These are phyloP conservation scores for Onychostoma macrolepis DNA, from an alignment of 2,113 vertebrate species.

Conservation along the genomic window DNA sequence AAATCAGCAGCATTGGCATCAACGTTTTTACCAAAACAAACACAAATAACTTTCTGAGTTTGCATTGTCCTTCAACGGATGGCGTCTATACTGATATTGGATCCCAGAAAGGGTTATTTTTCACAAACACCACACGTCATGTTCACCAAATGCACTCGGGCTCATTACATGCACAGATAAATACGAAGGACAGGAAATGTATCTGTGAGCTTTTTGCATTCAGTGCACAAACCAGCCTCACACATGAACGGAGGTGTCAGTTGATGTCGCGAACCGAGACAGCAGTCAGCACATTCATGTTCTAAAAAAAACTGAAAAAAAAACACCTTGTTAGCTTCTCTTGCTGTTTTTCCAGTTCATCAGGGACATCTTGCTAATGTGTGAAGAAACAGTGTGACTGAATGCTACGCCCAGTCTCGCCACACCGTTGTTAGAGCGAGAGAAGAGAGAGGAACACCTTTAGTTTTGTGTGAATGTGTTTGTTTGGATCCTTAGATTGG, in stretches of 20 bases:
- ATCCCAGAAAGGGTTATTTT: not conserved
- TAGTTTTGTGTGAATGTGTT: slow-evolving; percentile 22
- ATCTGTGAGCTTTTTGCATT: not conserved
- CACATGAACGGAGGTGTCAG: not conserved
- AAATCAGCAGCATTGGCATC: not conserved
- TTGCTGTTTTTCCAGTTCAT: slow-evolving; percentile 13
- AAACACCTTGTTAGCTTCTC: slow-evolving; percentile 15
- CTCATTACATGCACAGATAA: not conserved
- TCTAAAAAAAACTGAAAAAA: not conserved
- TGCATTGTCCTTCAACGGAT: not conserved
- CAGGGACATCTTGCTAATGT: slow-evolving; percentile 43
- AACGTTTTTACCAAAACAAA: not conserved
- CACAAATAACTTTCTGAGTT: not conserved
- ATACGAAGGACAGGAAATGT: not conserved
- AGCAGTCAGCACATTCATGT: slow-evolving; percentile 43
- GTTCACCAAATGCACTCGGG: not conserved
- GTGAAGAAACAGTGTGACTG: slow-evolving; percentile 10
- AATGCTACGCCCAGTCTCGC: not conserved
- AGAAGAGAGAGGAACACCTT: not conserved
- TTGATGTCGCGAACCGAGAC: slow-evolving; percentile 35
- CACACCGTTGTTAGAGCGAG: not conserved
- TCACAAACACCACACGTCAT: not conserved
- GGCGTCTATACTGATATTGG: not conserved
- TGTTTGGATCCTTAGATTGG: not conserved
- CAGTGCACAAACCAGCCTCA: slow-evolving; percentile 5